Evolutionary conservation across 2,113 vertebrate species (phyloP), one percentile per base, ranked within the genome.

Genomic region (Eira barbara): DNA sequence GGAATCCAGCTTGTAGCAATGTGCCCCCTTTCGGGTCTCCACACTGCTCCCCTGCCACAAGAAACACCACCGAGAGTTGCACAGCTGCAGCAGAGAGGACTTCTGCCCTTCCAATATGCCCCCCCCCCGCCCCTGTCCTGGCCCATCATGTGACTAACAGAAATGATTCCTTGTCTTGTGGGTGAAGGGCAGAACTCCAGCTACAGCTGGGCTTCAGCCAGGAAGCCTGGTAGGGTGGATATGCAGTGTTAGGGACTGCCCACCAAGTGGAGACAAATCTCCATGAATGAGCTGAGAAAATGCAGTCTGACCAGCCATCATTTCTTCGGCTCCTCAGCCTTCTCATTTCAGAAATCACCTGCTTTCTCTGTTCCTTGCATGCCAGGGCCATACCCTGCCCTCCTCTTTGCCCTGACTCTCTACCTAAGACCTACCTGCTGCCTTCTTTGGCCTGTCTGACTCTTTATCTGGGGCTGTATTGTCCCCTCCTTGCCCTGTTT

Each of bases 181-280:
- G 9, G 7, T 15, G 25, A 71, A 23, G 13, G 3, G 7, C 6
- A 23, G 29, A 71, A 23, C 10, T 1, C 10, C 36, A n/a, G 10
- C 18, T 25, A 1, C 52, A 8, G 5, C 1, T 0, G 17, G 15
- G 7, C 61, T 39, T 93, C 36, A 7, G 61, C 29, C 45, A 0
- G 0, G 45, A 31, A 94, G 27, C 34, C 11, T 0, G 12, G 23
- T 0, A 0, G 49, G 25, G 49, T 3, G 11, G 11, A 8, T 3
- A 1, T 97, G 95, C 95, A 97, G 86, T 97, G 36, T 92, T 21
- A 0, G 0, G 4, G 2, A 2, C 0, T 49, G 29, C 0, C 97
- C 98, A 97, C 91, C 8, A 18, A 8, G 79, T 52, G 98, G 97
- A 55, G 96, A 91, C 97, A 97, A 86, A 92, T 3, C 67, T 84